These are phyloP conservation scores for Euphonia xanthogaster DNA, from an alignment of 2,797 vertebrate species.

Conservation along the genomic window DNA sequence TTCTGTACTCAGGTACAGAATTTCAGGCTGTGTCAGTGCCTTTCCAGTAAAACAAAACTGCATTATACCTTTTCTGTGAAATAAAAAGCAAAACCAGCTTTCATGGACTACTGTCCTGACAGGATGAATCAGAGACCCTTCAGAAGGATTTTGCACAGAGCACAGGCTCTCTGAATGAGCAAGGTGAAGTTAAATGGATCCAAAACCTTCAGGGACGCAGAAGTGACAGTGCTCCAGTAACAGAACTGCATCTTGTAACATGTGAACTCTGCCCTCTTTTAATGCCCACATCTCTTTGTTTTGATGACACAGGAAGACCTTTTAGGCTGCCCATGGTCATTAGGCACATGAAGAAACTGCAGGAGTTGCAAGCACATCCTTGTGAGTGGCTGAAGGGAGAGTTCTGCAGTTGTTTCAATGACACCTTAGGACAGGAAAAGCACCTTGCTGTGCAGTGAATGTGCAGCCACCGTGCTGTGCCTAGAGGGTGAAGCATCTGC, in stretches of 20 bases:
- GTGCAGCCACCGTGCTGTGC: not conserved
- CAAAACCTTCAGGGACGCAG: not conserved
- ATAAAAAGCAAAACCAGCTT: not conserved
- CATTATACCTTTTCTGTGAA: not conserved
- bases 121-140: not conserved
- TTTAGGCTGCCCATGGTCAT: not conserved
- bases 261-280: not conserved
- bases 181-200: not conserved
- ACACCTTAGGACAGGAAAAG: not conserved
- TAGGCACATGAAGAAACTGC: not conserved
- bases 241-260: not conserved
- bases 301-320: not conserved
- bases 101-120: not conserved
- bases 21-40: not conserved
- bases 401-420: not conserved
- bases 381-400: not conserved
- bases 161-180: not conserved
- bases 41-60: not conserved
- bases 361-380: not conserved
- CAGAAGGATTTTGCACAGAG: not conserved
- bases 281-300: not conserved
- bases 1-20: not conserved
- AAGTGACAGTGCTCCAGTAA: not conserved
- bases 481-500: not conserved
- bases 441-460: fast-evolving